Evolutionary conservation across 2,888 invertebrate species (phyloP), one percentile per base, ranked within the genome.

Genomic region (Amblyteles armatorius): DNA sequence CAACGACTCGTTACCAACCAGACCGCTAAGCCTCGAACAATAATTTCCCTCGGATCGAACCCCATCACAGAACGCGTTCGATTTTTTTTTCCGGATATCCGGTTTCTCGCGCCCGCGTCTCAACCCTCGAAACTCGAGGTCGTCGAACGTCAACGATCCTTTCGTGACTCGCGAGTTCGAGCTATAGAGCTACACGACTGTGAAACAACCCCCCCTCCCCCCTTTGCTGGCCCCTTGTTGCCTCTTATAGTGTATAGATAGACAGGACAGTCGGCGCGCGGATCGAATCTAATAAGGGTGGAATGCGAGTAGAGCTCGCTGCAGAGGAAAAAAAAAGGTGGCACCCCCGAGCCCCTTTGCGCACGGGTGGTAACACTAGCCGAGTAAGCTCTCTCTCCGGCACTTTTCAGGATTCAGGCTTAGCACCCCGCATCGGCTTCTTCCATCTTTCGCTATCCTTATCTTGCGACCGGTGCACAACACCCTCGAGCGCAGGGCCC

Each of bases 321-420:
- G 74, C 78, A 76, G 81, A 72, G 76, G 29, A 36, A 52, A 55
- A 60, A 84, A 52, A 85, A 82, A 73, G 72, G 79, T 69, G 80
- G 63, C 79, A 89, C 88, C 82, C 79, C 85, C 83, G 79, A 86
- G 88, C 83, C 86, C 80, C 79, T 72, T 84, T 67, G 73, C 52
- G 40, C 69, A 22, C 67, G 85, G 50, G 82, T 89, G 90, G 94
- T 94, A 94, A 94, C 91, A 92, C 90, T 93, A 94, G 93, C 91
- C 92, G 92, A 92, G 91, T 94, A 94, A 94, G 94, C 94, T 88
- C 86, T 91, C 89, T 88, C 86, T 92, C 89, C 89, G 87, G 89
- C 91, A 93, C 92, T 94, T 93, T 89, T 85, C 71, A 90, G 94
- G 92, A 90, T 94, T 94, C 94, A 1, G 89, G 93, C 92, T 93